Conservation (phyloP, 2,113 vertebrate species). For the Hemiprocne comata region DNA sequence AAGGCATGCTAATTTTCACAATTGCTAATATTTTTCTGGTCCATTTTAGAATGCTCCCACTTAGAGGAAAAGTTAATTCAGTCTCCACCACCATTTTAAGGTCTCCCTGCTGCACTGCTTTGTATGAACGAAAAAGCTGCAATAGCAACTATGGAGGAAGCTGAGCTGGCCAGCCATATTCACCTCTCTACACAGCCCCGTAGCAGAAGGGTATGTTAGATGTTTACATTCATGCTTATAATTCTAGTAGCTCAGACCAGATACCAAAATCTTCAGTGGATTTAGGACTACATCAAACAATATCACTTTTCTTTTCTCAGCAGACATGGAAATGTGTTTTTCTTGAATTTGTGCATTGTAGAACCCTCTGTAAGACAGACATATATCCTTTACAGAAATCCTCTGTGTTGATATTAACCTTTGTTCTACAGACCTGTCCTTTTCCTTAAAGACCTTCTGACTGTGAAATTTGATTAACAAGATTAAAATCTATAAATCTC, state of each 20-base stretch:
- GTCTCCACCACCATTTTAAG: not conserved
- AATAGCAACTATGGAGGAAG: not conserved
- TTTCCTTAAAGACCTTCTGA: not conserved
- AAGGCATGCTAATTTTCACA: not conserved
- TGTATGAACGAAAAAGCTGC: not conserved
- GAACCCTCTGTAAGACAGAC: not conserved
- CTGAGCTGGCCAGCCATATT: not conserved
- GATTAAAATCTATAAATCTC: not conserved
- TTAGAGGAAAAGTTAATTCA: not conserved
- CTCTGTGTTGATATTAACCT: not conserved
- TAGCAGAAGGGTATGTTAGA: not conserved
- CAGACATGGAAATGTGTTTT: not conserved
- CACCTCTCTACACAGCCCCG: not conserved
- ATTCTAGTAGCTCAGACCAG: not conserved
- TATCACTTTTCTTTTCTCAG: not conserved
- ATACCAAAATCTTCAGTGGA: not conserved
- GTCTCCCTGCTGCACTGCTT: not conserved
- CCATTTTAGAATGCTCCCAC: not conserved
- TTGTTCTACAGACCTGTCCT: not conserved
- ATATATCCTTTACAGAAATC: not conserved
- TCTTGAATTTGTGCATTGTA: not conserved
- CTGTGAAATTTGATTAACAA: not conserved
- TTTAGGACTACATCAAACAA: not conserved
- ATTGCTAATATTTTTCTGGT: not conserved
- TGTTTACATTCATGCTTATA: not conserved